Evolutionary conservation across 2,113 vertebrate genomes (phyloP).

Genomic region (Entelurus aequoreus): DNA sequence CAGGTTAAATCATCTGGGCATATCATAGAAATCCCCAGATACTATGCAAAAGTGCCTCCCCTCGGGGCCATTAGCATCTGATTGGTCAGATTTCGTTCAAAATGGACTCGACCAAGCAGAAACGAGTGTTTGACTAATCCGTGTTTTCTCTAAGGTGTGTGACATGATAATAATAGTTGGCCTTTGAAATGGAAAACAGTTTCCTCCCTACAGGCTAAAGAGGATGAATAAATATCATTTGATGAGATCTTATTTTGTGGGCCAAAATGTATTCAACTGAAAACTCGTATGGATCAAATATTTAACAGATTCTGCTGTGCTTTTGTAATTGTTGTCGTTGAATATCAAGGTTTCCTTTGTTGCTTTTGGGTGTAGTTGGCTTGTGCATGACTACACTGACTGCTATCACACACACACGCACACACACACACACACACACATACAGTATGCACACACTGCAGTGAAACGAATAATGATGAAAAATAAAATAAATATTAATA

Average conservation of each 20-base stretch:
- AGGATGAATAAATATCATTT: slow-evolving; percentile 24
- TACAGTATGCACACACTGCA: too few relatives aligned
- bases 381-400: slow-evolving; percentile 9
- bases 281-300: slow-evolving; percentile 30
- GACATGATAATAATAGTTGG: slow-evolving; percentile 32
- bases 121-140: slow-evolving; percentile 4
- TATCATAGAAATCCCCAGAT: too few relatives aligned
- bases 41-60: too few relatives aligned
- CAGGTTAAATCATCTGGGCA: too few relatives aligned
- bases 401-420: background rate
- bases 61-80: too few relatives aligned
- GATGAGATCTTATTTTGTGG: slow-evolving; percentile 27
- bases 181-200: slow-evolving; percentile 33
- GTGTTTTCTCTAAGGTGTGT: slow-evolving; percentile 24
- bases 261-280: slow-evolving; percentile 21
- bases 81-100: too few relatives aligned
- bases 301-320: slow-evolving; percentile 20
- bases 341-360: slow-evolving; percentile 21
- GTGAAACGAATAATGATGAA: too few relatives aligned
- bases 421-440: slow-evolving; percentile 1
- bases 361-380: background rate
- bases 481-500: too few relatives aligned
- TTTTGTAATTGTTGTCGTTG: slow-evolving; percentile 3
- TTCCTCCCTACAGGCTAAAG: slow-evolving; percentile 8
- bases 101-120: background rate